Evolutionary conservation across 2,888 invertebrate genomes (phyloP).

Genomic region (Tryphoninae sp.): DNA sequence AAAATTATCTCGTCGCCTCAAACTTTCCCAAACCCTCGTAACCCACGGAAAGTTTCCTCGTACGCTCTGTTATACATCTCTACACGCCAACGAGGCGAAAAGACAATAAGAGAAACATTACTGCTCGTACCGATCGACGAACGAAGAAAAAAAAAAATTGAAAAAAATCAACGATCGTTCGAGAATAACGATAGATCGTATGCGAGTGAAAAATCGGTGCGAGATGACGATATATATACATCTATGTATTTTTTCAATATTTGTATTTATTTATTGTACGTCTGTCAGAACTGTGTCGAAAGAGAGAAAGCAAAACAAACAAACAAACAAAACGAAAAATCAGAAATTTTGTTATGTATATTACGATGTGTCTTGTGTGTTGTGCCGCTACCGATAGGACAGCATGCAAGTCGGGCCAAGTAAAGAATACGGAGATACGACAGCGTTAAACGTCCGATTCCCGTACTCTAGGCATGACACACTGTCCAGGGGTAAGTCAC

Average conservation of each 20-base stretch:
- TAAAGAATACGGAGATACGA: conserved; percentile 80
- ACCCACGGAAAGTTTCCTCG: conserved; percentile 53
- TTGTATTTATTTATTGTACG: not conserved
- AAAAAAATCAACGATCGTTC: not conserved
- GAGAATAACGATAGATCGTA: not conserved
- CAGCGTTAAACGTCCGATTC: conserved; percentile 80
- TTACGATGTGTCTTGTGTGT: conserved; percentile 79
- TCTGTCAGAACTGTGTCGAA: conserved; percentile 10
- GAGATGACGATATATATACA: not conserved
- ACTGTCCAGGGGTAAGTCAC: conserved; percentile 81
- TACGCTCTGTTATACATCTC: conserved; percentile 52
- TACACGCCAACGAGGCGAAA: conserved; percentile 4
- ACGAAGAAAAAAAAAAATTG: not conserved
- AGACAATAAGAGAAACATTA: not conserved
- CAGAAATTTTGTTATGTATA: conserved; percentile 70
- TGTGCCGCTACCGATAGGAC: conserved; percentile 81
- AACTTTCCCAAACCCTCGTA: conserved; percentile 5
- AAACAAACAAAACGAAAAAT: conserved; percentile 12
- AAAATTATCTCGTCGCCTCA: conserved; percentile 19
- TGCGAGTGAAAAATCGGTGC: not conserved
- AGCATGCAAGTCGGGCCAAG: conserved; percentile 81
- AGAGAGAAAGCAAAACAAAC: conserved; percentile 3
- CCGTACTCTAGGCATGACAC: conserved; percentile 80
- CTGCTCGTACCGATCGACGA: not conserved
- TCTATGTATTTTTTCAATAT: not conserved